Evolutionary conservation across 2,888 invertebrate genomes (phyloP), one percentile per base, ranked within the genome.

Genomic region (Pheosia tremula): DNA sequence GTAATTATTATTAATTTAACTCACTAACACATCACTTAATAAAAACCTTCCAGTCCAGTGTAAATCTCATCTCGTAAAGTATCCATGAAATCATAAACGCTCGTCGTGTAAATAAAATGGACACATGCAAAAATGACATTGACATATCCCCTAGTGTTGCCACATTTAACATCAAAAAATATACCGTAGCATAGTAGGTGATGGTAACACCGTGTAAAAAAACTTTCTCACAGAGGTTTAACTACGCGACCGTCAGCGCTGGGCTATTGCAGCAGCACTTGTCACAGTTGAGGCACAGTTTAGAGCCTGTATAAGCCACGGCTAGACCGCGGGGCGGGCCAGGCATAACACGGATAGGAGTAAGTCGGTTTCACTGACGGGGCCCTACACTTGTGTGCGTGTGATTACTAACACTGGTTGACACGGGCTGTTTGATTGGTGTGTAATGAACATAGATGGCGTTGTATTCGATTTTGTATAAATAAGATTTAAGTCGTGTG

Each of bases 241-340:
- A 93, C 93, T 94, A 94, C 91, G 93, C 93, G 84, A 85, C 93
- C 75, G 92, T 92, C 85, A 93, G 83, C 89, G 92, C 93, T 65
- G 94, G 94, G 75, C 89, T 93, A 71, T 90, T 94, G 90, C 94
- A 93, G 89, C 93, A 93, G 82, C 93, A 92, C 82, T 88, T 94
- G 86, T 83, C 90, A 79, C 89, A 91, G 82, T 86, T 93, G 89
- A 87, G 91, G 80, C 90, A 91, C 81, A 82, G 86, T 79, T 81
- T 89, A 78, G 91, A 87, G 78, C 86, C 85, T 72, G 82, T 81
- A 71, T 89, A 89, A 85, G 71, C 78, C 77, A 72, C 62, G 56
- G 43, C 57, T 54, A 36, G 63, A 73, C 67, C 71, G 57, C 74
- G 75, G 74, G 57, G 66, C 66, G 63, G 76, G 69, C 64, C 66